A percentile compares a stretch with the other conserved stretches of the same genome.
These are phyloP conservation scores for Ceuthmochares aereus DNA, from an alignment of 2,113 vertebrate genomes.

Conservation along the genomic window DNA sequence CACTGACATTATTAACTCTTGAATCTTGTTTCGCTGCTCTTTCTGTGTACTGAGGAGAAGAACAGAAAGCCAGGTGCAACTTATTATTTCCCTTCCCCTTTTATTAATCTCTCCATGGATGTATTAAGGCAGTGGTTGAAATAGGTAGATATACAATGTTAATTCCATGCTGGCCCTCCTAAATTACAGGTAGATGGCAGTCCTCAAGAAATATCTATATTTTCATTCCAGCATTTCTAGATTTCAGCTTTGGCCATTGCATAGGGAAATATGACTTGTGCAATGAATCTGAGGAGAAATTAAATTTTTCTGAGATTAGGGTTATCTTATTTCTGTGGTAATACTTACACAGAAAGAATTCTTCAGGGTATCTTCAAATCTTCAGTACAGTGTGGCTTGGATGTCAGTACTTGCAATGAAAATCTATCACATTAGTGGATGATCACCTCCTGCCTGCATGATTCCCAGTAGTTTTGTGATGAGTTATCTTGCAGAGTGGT, in stretches of 20 bases:
- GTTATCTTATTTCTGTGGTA: conserved; percentile 11
- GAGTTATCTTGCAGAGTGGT: not conserved
- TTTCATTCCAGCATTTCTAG: not conserved
- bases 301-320: not conserved
- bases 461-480: conserved; percentile 40
- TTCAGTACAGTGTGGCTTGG: not conserved
- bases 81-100: not conserved
- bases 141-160: not conserved
- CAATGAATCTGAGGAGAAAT: conserved; percentile 6
- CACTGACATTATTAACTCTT: not conserved
- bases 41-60: not conserved
- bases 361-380: conserved; percentile 11
- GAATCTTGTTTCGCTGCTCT: not conserved
- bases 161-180: not conserved
- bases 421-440: conserved; percentile 5
- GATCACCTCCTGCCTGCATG: conserved; percentile 3
- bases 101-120: not conserved
- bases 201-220: conserved; percentile 12
- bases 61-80: not conserved
- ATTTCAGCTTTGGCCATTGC: not conserved
- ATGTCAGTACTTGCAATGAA: not conserved
- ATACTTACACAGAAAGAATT: not conserved
- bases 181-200: not conserved
- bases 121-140: not conserved
- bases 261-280: not conserved